Percentiles rank a stretch among this genome's conserved stretches.
These are phyloP conservation scores for Planiliza haematocheilus DNA, from an alignment of 2,113 vertebrate genomes.

Conservation along the genomic window DNA sequence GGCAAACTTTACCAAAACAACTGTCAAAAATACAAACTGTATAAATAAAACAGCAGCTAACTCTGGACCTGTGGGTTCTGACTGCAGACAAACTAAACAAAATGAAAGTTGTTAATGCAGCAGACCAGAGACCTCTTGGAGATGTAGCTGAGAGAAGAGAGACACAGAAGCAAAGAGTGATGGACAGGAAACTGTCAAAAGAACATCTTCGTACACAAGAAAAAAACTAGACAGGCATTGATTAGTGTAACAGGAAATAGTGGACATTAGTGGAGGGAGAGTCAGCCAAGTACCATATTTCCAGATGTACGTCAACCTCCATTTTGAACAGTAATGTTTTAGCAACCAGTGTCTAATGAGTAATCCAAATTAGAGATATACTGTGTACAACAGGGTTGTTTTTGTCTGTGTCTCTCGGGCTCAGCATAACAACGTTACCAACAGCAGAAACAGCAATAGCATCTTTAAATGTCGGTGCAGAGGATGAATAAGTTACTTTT, in stretches of 20 bases:
- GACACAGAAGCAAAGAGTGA: constrained; percentile 2
- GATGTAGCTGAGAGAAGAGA: constrained; percentile 10
- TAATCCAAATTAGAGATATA: background rate
- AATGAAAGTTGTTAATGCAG: constrained; percentile 54
- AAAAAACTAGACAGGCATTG: background rate
- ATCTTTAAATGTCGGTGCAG: no score
- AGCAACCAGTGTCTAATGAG: background rate
- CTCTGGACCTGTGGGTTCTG: constrained; percentile 43
- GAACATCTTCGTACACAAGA: constrained; percentile 32
- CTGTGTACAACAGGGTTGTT: no score
- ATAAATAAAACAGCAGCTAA: constrained; percentile 65
- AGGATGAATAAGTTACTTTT: no score
- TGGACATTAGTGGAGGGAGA: constrained; percentile 14
- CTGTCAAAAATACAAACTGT: constrained; percentile 57
- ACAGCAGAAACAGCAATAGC: no score
- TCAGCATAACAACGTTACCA: no score
- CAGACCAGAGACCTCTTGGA: constrained; percentile 24
- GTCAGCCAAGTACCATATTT: background rate
- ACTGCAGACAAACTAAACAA: constrained; percentile 48
- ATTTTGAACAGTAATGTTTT: constrained; percentile 8
- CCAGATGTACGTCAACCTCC: background rate
- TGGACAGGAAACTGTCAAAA: constrained; percentile 56
- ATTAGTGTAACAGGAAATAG: constrained; percentile 19
- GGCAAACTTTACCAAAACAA: constrained; percentile 53
- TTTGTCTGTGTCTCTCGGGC: no score